Evolutionary conservation across 2,797 vertebrate species (phyloP), one percentile per base, ranked within the genome.

Genomic region (Ficedula albicollis): DNA sequence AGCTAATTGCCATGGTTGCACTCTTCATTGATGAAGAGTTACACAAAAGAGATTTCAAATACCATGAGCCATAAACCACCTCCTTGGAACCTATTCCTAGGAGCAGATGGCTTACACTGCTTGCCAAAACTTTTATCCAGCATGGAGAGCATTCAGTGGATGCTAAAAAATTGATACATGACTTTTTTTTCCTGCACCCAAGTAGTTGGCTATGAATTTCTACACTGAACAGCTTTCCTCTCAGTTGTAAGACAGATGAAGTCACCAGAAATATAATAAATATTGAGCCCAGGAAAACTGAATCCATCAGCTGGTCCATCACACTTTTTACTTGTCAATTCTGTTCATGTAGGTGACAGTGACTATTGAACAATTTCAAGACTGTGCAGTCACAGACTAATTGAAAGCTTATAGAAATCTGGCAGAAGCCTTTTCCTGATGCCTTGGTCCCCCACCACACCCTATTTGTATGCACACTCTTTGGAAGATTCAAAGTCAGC

Each of bases 81-180:
- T 84, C 29, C 41, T 87, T 75, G 76, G 89, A 96, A 84, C 11
- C 4, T 52, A 18, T 69, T 79, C 69, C 73, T 91, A 43, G 32
- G 32, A 95, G 84, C 87, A 92, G 80, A 84, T 5, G 9, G 85
- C 20, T 87, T 58, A 52, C 9, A 12, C 15, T 66, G 23, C 49
- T 66, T 90, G 87, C 89, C 85, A 79, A 88, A 81, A 70, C 15
- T 84, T 80, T 59, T 67, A 67, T 82, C 83, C 91, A 74, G 56
- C 30, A 54, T 0, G 0, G 54, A 86, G 39, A 79, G 21, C 27
- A 32, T 75, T 87, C 87, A 69, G 16, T 6, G 3, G 32, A 55
- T 1, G 2, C 44, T 93, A 87, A 90, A 54, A 84, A 90, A 43
- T 70, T 73, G 69, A 29, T 60, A 69, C 1, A 3, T 23, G 10